phyloP scores from a whole-genome alignment of 2,888 invertebrate species.

The Ochlodes sylvanus region DNA sequence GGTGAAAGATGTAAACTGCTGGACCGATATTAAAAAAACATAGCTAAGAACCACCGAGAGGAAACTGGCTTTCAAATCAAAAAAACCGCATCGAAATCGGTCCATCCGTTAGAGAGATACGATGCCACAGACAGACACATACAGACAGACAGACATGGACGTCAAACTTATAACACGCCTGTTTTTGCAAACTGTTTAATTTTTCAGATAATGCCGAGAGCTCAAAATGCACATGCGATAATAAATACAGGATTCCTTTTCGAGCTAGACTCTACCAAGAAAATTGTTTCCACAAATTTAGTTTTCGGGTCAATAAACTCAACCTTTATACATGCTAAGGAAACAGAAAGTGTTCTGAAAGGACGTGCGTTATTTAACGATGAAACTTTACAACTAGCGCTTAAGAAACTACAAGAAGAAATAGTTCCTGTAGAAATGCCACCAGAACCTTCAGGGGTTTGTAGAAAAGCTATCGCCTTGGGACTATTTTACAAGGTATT shows the following conservation, averaged over 20 bases:
- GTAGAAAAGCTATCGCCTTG: constrained; percentile 88
- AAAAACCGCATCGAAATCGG: too few relatives aligned
- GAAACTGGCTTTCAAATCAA: too few relatives aligned
- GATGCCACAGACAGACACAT: too few relatives aligned
- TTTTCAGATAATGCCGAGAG: constrained; percentile 89
- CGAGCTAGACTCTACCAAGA: constrained; percentile 74
- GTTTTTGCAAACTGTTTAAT: too few relatives aligned
- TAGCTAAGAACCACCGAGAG: too few relatives aligned
- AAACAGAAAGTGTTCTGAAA: constrained; percentile 78
- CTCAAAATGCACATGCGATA: constrained; percentile 91
- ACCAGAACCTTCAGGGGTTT: constrained; percentile 88
- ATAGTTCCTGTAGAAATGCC: constrained; percentile 86
- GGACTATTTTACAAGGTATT: constrained; percentile 92
- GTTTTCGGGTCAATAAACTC: constrained; percentile 88
- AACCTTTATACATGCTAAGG: constrained; percentile 81
- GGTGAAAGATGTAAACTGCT: too few relatives aligned
- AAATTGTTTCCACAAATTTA: constrained; percentile 80
- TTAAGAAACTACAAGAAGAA: constrained; percentile 84
- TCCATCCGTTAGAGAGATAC: too few relatives aligned
- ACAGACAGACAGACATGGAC: too few relatives aligned
- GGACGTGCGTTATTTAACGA: constrained; percentile 76
- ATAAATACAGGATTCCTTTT: constrained; percentile 91
- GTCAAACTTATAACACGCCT: too few relatives aligned
- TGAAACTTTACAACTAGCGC: constrained; percentile 73
- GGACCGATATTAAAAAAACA: too few relatives aligned